Base-by-base conservation (phyloP, 2,113 vertebrate species). In the Marcusenius ussheri region DNA sequence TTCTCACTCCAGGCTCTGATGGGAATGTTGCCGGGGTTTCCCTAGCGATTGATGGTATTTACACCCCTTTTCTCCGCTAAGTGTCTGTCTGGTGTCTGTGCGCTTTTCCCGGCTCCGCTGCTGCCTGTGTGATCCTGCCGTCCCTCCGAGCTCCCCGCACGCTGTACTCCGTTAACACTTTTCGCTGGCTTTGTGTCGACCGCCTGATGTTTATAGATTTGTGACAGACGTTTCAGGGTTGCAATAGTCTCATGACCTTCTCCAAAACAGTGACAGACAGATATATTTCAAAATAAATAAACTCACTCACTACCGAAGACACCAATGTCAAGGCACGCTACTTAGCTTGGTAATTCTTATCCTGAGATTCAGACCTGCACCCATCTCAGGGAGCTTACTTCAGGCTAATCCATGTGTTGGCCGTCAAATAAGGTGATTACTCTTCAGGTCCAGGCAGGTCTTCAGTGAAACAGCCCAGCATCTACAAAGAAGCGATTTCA, bases 21-120 rank as follows among this genome's bases (percentile, higher is more conserved):
- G 93, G 91, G 91, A 92, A 90, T 92, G 89, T 92, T 92, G 94
- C 91, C 89, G 93, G 93, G 94, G 92, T 91, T 92, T 90, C 94
- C 94, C 19, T 35, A 50, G 46, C 31, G 92, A 93, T 90, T 53
- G 93, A 95, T 93, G 94, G 94, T 95, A 95, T 95, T 96, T 95
- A 94, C 95, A 91, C 93, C 89, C 89, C 89, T 91, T 93, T 91
- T 90, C 94, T 91, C 74, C 85, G 89, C 92, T 92, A 88, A 90
- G 45, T 93, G 90, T 89, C 91, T 91, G 88, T 91, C 90, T 91
- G 91, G 80, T 89, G 58, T 84, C 83, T 83, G 84, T 91, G 92
- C 91, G 91, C 66, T 39, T 84, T 21, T 50, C 21, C 51, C 9
- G n/a, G 58, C 86, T 62, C 85, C 7, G 35, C 46, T 17, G 24